These are phyloP conservation scores for Drosophila subsilvestris DNA, from an alignment of 2,888 invertebrate species.

Conservation along the genomic window DNA sequence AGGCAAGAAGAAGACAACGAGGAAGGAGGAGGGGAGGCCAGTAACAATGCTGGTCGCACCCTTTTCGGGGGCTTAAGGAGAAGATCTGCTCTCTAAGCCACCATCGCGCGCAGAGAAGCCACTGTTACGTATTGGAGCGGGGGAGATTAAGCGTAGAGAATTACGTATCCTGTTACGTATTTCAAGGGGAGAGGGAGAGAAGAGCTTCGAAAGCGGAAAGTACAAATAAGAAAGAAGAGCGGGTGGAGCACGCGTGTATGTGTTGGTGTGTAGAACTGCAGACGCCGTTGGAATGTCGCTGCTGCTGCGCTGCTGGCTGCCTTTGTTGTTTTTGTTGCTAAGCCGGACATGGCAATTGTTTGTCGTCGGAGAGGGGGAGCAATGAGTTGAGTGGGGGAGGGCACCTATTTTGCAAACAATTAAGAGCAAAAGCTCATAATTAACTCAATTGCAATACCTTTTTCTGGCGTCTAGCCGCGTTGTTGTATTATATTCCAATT, in stretches of 20 bases:
- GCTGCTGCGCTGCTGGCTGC: slow-evolving; percentile 21
- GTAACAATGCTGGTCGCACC: slow-evolving; percentile 68
- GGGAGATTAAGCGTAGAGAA: slow-evolving; percentile 43
- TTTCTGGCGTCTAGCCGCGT: slow-evolving; percentile 48
- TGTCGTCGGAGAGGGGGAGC: slow-evolving; percentile 23
- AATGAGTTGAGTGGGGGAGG: slow-evolving; percentile 8
- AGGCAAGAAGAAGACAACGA: slow-evolving; percentile 50
- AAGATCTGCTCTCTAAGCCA: slow-evolving; percentile 65
- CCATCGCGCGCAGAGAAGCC: slow-evolving; percentile 15
- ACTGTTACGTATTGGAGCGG: background rate
- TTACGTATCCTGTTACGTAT: slow-evolving; percentile 38
- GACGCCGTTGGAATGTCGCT: slow-evolving; percentile 59
- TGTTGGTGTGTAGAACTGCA: slow-evolving; percentile 46
- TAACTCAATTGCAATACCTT: slow-evolving; percentile 45
- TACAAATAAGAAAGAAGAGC: slow-evolving; percentile 28
- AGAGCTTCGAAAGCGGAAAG: slow-evolving; percentile 25
- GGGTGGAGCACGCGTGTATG: slow-evolving; percentile 28
- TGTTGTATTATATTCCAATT: slow-evolving; percentile 30
- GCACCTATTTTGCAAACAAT: slow-evolving; percentile 47
- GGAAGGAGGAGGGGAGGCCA: slow-evolving; percentile 16
- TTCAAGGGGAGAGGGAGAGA: slow-evolving; percentile 25
- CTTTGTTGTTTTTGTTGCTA: slow-evolving; percentile 48
- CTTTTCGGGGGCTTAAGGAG: slow-evolving; percentile 50
- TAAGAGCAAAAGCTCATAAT: slow-evolving; percentile 53
- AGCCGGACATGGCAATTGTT: slow-evolving; percentile 73